Evolutionary conservation across 2,797 vertebrate species (phyloP).

Genomic region (Astyanax mexicanus): DNA sequence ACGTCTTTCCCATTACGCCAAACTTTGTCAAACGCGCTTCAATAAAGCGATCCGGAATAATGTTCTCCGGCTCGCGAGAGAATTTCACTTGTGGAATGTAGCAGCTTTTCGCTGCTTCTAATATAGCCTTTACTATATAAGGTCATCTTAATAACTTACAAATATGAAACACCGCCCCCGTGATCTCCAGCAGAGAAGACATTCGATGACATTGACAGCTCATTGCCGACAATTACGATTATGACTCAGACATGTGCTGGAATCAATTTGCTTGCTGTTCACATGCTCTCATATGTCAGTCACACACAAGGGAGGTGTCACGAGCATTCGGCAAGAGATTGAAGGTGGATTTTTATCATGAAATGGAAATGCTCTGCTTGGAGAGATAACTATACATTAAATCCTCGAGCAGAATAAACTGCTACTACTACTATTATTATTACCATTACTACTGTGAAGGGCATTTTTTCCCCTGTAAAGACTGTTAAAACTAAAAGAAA

Average conservation of each 20-base stretch:
- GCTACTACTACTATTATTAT: too few relatives aligned
- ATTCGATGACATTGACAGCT: constrained; percentile 55
- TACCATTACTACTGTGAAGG: constrained; percentile 6
- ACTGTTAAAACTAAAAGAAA: too few relatives aligned
- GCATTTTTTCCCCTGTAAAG: constrained; percentile 42
- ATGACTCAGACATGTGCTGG: constrained; percentile 54
- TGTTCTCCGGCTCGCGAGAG: not conserved
- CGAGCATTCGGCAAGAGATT: constrained; percentile 50
- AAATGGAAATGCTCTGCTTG: constrained; percentile 53
- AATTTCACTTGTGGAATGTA: not conserved
- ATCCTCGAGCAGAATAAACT: constrained; percentile 40
- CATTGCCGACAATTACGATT: constrained; percentile 58
- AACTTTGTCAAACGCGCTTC: constrained; percentile 8
- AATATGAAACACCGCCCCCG: constrained; percentile 35
- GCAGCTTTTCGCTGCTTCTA: constrained; percentile 34
- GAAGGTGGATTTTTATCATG: constrained; percentile 50
- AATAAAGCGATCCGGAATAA: not conserved
- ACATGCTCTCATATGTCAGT: constrained; percentile 52
- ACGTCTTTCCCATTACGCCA: not conserved
- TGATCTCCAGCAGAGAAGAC: constrained; percentile 33
- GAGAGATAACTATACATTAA: constrained; percentile 54
- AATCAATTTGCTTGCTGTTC: constrained; percentile 60
- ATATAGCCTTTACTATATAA: constrained; percentile 41
- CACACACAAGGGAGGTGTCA: constrained; percentile 47
- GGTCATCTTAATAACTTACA: constrained; percentile 48